Evolutionary conservation across 2,113 vertebrate genomes (phyloP), one percentile per base, ranked within the genome.

Genomic region (Leuciscus idus): DNA sequence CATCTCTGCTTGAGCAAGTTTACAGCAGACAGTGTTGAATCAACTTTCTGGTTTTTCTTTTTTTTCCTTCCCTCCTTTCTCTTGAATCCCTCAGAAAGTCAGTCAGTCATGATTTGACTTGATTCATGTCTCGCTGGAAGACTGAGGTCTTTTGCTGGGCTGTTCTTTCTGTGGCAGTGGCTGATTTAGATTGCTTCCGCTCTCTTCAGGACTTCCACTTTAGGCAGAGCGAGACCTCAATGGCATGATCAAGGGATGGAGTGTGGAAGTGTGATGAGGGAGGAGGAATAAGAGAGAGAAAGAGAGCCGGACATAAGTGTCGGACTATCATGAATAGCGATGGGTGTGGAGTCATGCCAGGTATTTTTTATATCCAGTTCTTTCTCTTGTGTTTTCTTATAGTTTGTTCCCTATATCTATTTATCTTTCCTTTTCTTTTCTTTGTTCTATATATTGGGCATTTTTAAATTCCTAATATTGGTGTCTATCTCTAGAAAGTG

Each of bases 101-200:
- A 70, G 77, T 81, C 6, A 39, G 39, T 39, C 82, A 70, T 2
- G 83, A 87, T 87, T 89, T 85, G 88, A 70, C 83, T 83, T 87
- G 88, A 89, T 89, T 87, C 83, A 87, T 83, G 62, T 61, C 39
- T 64, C 61, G 72, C 72, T 85, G n/a, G 81, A 62, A 64, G 81
- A 83, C 64, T 73, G 78, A 83, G 39, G 78, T 33, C 79, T 77
- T 85, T 89, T 87, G 88, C 84, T 85, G 61, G 50, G 28, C 59
- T 36, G 39, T 78, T 74, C 77, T 64, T 43, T 77, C 8, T 57
- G 83, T 73, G 88, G 78, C 55, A 48, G 21, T 85, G 85, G 83
- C 83, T 89, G 88, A 89, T 87, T 87, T 85, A 79, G 83, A 89
- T 87, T 85, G 86, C 73, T 17, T 81, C 43, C 11, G 70, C 52